A percentile compares a stretch with the other conserved stretches of the same genome.
Conservation (phyloP, 2,113 vertebrate genomes). For the Sinocyclocheilus anophthalmus region DNA sequence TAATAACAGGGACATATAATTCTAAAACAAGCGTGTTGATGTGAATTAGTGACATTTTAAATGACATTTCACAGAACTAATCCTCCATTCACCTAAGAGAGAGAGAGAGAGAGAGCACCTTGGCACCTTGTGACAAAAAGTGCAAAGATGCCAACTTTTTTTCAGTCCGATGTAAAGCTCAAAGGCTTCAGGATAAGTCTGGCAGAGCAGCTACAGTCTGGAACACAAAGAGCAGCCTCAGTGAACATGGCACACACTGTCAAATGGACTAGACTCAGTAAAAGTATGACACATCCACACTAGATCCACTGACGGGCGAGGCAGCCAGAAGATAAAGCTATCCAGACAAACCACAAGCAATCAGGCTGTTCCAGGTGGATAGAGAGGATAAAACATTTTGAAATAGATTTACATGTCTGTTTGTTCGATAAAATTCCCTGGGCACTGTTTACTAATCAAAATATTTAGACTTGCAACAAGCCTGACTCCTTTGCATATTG, state of each 20-base stretch:
- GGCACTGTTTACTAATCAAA: background rate
- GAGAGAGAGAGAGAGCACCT: background rate
- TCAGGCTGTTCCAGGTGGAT: conserved; percentile 1
- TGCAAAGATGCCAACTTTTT: conserved; percentile 55
- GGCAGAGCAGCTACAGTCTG: conserved; percentile 39
- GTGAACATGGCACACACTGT: conserved; percentile 55
- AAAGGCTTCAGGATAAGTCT: conserved; percentile 49
- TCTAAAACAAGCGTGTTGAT: background rate
- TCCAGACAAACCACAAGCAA: conserved; percentile 2
- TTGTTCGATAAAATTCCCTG: background rate
- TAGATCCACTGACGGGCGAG: conserved; percentile 15
- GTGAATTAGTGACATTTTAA: conserved; percentile 31
- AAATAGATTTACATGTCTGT: background rate
- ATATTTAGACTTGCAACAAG: background rate
- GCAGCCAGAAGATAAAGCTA: background rate
- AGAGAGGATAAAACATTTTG: conserved; percentile 3
- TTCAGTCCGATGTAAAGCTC: conserved; percentile 43
- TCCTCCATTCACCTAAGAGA: conserved; percentile 24
- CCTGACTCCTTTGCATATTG: background rate
- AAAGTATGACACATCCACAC: conserved; percentile 44
- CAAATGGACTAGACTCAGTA: conserved; percentile 56
- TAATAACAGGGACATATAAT: background rate
- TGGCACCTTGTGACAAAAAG: conserved; percentile 24
- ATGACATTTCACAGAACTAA: conserved; percentile 19
- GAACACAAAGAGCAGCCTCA: conserved; percentile 45